phyloP scores from a whole-genome alignment of 2,888 invertebrate species.

The Stratiomys singularior region DNA sequence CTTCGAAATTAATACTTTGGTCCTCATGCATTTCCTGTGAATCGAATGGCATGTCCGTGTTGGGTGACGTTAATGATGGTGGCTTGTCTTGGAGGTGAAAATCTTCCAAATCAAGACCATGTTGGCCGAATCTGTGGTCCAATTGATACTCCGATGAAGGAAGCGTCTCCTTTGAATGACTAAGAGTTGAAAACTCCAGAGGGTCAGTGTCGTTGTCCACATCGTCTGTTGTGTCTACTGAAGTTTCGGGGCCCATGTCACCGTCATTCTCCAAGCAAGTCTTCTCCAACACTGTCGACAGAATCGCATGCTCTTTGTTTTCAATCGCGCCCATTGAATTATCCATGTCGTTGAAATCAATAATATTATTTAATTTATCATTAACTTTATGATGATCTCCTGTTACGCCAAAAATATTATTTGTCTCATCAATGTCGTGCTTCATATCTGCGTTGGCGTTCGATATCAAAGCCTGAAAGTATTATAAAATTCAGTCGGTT shows the following conservation, averaged over 20 bases:
- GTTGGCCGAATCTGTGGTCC: constrained; percentile 51
- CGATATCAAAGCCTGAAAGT: constrained; percentile 39
- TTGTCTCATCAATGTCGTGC: constrained; percentile 50
- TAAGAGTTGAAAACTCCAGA: constrained; percentile 53
- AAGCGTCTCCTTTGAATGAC: constrained; percentile 55
- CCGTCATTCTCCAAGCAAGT: constrained; percentile 70
- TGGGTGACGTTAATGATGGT: constrained; percentile 11
- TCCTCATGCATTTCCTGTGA: background rate
- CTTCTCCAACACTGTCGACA: constrained; percentile 59
- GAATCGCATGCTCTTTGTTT: constrained; percentile 62
- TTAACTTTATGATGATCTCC: constrained; percentile 43
- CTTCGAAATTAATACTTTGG: background rate
- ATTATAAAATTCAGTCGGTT: constrained; percentile 25
- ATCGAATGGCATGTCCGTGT: constrained; percentile 27
- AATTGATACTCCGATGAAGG: constrained; percentile 55
- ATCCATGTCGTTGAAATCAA: constrained; percentile 6
- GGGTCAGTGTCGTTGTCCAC: constrained; percentile 56
- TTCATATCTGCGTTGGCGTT: constrained; percentile 51
- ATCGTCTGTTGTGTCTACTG: constrained; percentile 75
- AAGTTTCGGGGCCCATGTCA: constrained; percentile 81
- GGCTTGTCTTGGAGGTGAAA: constrained; percentile 44
- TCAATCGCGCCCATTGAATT: constrained; percentile 29
- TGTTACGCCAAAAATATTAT: constrained; percentile 49
- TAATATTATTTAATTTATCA: constrained; percentile 40
- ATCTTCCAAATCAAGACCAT: constrained; percentile 48